phyloP scores from a whole-genome alignment of 2,888 invertebrate species.

The Apodemia duryi region DNA sequence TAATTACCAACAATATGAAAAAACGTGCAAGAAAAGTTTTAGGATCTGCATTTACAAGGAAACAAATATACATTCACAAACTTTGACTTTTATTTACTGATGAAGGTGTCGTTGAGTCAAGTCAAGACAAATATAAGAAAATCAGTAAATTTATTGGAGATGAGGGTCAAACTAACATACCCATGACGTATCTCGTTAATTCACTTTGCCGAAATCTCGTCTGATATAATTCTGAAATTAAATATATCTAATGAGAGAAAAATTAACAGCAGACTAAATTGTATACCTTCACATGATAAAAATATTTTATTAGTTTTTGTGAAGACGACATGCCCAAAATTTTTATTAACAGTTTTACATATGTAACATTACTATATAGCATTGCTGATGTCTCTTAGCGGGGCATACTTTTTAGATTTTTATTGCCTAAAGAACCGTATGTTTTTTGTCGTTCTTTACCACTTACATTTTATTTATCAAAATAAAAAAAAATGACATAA shows the following conservation, averaged over 20 bases:
- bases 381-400: too few species aligned
- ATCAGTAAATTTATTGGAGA: not conserved
- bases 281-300: too few species aligned
- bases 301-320: too few species aligned
- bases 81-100: not conserved
- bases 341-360: too few species aligned
- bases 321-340: too few species aligned
- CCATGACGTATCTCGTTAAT: constrained; percentile 57
- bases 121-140: not conserved
- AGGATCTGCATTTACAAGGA: not conserved
- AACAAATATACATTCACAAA: not conserved
- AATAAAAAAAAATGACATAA: too few species aligned
- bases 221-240: constrained; percentile 59
- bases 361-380: too few species aligned
- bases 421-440: too few species aligned
- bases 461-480: too few species aligned
- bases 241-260: not conserved
- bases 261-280: too few species aligned
- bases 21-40: not conserved
- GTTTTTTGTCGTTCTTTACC: too few species aligned
- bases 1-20: not conserved
- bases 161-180: constrained; percentile 44
- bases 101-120: not conserved
- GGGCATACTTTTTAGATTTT: too few species aligned
- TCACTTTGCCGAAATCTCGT: constrained; percentile 52